These are phyloP conservation scores for Cheilosia soror DNA, from an alignment of 2,888 invertebrate species.

Conservation along the genomic window DNA sequence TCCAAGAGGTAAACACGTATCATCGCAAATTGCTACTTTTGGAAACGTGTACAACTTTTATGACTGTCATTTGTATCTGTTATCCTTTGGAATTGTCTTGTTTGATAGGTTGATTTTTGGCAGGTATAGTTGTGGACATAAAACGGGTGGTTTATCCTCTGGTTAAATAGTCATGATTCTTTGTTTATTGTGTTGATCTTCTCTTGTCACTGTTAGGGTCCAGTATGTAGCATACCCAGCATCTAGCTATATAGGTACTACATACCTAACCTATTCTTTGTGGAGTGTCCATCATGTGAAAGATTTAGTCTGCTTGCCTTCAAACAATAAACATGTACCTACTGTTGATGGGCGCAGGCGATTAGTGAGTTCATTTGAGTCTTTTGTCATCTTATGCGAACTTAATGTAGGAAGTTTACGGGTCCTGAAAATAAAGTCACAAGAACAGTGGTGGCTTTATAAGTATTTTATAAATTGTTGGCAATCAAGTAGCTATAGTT, in stretches of 20 bases:
- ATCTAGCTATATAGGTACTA: too few relatives aligned
- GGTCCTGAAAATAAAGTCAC: constrained; percentile 29
- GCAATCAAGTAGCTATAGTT: neutral
- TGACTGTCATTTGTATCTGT: constrained; percentile 73
- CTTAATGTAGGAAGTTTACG: constrained; percentile 39
- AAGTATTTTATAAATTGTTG: constrained; percentile 14
- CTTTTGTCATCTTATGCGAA: constrained; percentile 38
- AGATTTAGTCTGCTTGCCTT: constrained; percentile 38
- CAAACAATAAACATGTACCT: constrained; percentile 51
- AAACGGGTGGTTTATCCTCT: constrained; percentile 74
- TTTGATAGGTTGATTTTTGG: constrained; percentile 69
- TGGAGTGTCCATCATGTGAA: constrained; percentile 52
- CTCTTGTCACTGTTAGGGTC: constrained; percentile 19
- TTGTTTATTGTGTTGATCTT: constrained; percentile 61
- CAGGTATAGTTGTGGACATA: constrained; percentile 74
- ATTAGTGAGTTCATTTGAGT: constrained; percentile 57
- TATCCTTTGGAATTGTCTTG: constrained; percentile 73
- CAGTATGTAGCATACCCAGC: neutral
- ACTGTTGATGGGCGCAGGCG: constrained; percentile 48
- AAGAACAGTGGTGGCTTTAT: constrained; percentile 18
- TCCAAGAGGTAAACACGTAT: constrained; percentile 74
- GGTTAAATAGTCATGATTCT: constrained; percentile 74
- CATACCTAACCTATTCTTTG: constrained; percentile 6
- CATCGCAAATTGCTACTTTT: constrained; percentile 74
- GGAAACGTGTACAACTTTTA: constrained; percentile 74